Evolutionary conservation across 1,140 invertebrate genomes (phyloP), one percentile per base, ranked within the genome.

Genomic region (Theocolax elegans): DNA sequence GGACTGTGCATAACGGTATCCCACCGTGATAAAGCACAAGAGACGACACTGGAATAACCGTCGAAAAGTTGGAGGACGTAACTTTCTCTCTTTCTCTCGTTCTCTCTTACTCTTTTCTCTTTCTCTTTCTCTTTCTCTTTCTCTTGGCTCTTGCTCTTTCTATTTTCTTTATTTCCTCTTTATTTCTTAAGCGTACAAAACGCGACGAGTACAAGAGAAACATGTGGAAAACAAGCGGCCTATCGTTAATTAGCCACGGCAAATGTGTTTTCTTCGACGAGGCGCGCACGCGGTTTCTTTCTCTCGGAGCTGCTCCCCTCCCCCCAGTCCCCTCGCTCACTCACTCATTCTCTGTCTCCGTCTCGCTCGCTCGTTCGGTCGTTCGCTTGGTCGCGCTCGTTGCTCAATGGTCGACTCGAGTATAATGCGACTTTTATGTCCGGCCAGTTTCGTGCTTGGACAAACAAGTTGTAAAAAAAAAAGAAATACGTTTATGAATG

Each of bases 391-490:
- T 27, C 58, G 23, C 42, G 25, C 38, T 60, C 25, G 42, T 46
- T 60, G 58, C 58, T 60, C 42, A 44, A 44, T 60, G 6, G 40
- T 25, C 17, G 54, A 31, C n/a, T 42, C 17, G 58, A 40, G 23
- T 65, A 66, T 66, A 66, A 66, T 56, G 40, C 40, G n/a, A 66
- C 25, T 66, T 66, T 56, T 66, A 66, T 56, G 21, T 27, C 13
- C 25, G 27, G 54, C 23, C 49, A 56, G 64, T 66, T 66, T 66
- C 51, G 64, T 66, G 51, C 63, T 66, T 35, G 64, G 49, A 66
- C 25, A 66, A 66, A 66, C 64, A 66, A 66, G 51, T 56, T 56
- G 64, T 56, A 46, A 56, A 40, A 49, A 65, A 54, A n/a, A n/a
- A n/a, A n/a, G n/a, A 66, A 46, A 53, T 40, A 66, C 38, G 38